Base-by-base conservation (phyloP, 37 sponge, comb jelly and placozoan genomes). In the Mnemiopsis leidyi region DNA sequence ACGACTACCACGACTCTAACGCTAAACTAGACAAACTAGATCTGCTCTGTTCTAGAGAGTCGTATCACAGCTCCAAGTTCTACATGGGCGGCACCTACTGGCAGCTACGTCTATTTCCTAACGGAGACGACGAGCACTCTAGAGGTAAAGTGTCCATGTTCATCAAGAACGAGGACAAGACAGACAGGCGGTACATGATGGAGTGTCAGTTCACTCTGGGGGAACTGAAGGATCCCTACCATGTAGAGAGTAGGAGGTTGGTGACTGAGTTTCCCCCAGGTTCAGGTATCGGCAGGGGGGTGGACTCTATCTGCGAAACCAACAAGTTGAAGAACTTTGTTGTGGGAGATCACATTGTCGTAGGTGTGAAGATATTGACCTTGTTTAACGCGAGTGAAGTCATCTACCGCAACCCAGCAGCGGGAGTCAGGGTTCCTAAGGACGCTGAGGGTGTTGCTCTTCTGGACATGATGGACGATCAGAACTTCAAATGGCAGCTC, bases 161-260 rank as follows among this genome's bases (percentile, higher is more conserved):
- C 21, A 79, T 79, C 34, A 32, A 35, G 36, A 79, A 79, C 82
- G 82, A 79, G 1, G 82, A 79, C 82, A 79, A 79, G 36, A 35
- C 37, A 9, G 21, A 79, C 82, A 3, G 82, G 82, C 31, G 82
- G 82, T 79, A 34, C 36, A 79, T 79, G 82, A 13, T 79, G 82
- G 82, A 79, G 82, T 79, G 82, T 32, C 82, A 79, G 82, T 79
- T 79, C 21, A 79, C 82, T 21, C 82, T 79, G 82, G 82, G 82
- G 21, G 82, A 79, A 36, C 82, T 79, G 37, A 79, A 79, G 82
- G 82, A 79, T 33, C 82, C 82, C 36, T 79, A 79, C 36, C 82
- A 79, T 36, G 82, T 79, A 36, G 82, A 79, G 82, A 79, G 82
- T 29, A 79, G 82, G 36, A 30, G 82, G 82, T 29, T 79, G 36